A percentile compares a stretch with the other conserved stretches of the same genome.
These are phyloP conservation scores for Phycodurus eques DNA, from an alignment of 2,113 vertebrate genomes.

Conservation along the genomic window DNA sequence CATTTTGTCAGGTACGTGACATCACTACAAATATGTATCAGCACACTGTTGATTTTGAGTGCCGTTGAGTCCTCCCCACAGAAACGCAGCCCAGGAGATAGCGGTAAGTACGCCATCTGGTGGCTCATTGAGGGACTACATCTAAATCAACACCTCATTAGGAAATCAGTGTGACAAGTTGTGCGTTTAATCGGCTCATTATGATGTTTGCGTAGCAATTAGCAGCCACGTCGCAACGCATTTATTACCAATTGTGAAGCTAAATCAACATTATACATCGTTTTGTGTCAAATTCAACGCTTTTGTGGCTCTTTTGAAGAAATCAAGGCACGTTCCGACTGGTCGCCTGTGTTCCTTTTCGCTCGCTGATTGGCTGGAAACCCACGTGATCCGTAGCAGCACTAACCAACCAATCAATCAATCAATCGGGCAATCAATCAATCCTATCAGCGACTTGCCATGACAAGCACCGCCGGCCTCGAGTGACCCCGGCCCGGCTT, in stretches of 20 bases:
- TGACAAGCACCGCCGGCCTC: background rate
- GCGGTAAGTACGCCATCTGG: slow-evolving; percentile 52
- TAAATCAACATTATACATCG: background rate
- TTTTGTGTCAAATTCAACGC: background rate
- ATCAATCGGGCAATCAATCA: background rate
- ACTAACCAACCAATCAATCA: background rate
- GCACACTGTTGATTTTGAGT: background rate
- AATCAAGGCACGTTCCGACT: background rate
- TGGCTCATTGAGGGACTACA: slow-evolving; percentile 44
- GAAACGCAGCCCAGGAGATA: background rate
- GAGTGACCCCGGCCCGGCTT: background rate
- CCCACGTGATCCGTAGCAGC: background rate
- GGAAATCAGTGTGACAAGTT: background rate
- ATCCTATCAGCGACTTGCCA: background rate
- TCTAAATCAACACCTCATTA: slow-evolving; percentile 4
- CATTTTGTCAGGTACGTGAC: background rate
- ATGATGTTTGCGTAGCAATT: background rate
- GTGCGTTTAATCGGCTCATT: background rate
- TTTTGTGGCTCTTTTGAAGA: background rate
- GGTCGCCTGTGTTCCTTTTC: background rate
- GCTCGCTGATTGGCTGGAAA: background rate
- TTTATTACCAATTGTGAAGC: background rate
- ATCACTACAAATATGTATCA: background rate
- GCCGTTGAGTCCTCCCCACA: background rate
- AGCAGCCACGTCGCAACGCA: background rate